These are phyloP conservation scores for Musca domestica DNA, from an alignment of 1,140 invertebrate genomes.

Conservation along the genomic window DNA sequence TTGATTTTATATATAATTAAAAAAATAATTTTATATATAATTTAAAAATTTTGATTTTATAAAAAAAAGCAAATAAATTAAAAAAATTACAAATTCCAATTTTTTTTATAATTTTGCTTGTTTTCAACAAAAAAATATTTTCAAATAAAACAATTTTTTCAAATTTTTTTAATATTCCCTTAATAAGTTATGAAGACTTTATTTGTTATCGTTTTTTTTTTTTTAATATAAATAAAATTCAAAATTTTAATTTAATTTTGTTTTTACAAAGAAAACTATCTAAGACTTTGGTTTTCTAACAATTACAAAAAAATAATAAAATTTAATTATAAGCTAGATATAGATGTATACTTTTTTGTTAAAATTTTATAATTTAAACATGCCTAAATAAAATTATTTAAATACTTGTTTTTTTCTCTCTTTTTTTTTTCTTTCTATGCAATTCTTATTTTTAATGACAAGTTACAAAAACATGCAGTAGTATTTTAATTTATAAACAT, in stretches of 20 bases:
- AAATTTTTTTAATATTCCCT: not conserved
- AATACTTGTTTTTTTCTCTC: not conserved
- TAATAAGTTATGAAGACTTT: not conserved
- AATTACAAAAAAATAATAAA: too few relatives aligned
- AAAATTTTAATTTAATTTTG: too few relatives aligned
- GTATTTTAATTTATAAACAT: too few relatives aligned
- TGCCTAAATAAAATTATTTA: conserved; percentile 1
- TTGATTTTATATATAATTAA: not conserved
- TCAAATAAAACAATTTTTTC: too few relatives aligned
- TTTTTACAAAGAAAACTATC: too few relatives aligned
- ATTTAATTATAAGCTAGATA: not conserved
- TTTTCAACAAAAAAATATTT: too few relatives aligned
- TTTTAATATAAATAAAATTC: not conserved
- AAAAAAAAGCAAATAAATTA: not conserved
- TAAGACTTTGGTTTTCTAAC: too few relatives aligned
- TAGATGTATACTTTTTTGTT: conserved; percentile 1
- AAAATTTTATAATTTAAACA: conserved; percentile 18
- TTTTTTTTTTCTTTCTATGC: too few relatives aligned
- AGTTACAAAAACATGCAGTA: too few relatives aligned
- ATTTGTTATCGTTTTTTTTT: not conserved
- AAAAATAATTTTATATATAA: not conserved
- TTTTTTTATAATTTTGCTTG: too few relatives aligned
- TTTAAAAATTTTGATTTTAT: conserved; percentile 6
- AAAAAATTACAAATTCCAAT: not conserved
- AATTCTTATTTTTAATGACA: too few relatives aligned